Conservation (phyloP, 2,888 invertebrate species). For the Zygothrica quintamaculata region DNA sequence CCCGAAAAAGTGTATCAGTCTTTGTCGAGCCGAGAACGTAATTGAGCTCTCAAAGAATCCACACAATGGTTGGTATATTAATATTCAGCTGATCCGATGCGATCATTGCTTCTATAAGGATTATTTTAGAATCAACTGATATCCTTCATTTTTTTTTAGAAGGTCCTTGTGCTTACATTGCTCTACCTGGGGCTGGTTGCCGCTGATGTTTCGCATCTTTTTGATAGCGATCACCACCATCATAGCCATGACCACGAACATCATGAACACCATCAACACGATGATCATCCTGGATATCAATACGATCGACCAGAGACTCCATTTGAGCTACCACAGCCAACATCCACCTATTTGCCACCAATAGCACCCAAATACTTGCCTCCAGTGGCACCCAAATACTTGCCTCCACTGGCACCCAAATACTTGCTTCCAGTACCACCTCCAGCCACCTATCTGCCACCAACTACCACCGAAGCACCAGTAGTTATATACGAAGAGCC, state of each 20-base stretch:
- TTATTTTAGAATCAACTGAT: too few relatives aligned
- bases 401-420: conserved; percentile 38
- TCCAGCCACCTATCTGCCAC: conserved; percentile 28
- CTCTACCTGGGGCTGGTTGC: conserved; percentile 65
- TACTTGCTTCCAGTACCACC: conserved; percentile 51
- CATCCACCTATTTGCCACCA: conserved; percentile 52
- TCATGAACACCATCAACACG: conserved; percentile 42
- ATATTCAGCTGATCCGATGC: neutral
- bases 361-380: conserved; percentile 48
- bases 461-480: conserved; percentile 26
- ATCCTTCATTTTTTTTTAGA: too few relatives aligned
- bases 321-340: conserved; percentile 64
- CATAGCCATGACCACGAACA: conserved; percentile 51
- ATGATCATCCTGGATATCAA: conserved; percentile 72
- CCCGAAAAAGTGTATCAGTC: conserved; percentile 67
- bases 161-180: conserved; percentile 65
- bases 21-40: conserved; percentile 59
- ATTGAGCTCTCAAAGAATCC: conserved; percentile 9
- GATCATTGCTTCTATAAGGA: too few relatives aligned
- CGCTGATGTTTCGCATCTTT: conserved; percentile 78
- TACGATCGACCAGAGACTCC: conserved; percentile 57
- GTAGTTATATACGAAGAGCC: too few relatives aligned
- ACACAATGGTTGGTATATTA: conserved; percentile 56
- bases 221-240: conserved; percentile 59
- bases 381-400: conserved; percentile 41